These are phyloP conservation scores for Alethe castanea DNA, from an alignment of 2,113 vertebrate genomes.

Conservation along the genomic window DNA sequence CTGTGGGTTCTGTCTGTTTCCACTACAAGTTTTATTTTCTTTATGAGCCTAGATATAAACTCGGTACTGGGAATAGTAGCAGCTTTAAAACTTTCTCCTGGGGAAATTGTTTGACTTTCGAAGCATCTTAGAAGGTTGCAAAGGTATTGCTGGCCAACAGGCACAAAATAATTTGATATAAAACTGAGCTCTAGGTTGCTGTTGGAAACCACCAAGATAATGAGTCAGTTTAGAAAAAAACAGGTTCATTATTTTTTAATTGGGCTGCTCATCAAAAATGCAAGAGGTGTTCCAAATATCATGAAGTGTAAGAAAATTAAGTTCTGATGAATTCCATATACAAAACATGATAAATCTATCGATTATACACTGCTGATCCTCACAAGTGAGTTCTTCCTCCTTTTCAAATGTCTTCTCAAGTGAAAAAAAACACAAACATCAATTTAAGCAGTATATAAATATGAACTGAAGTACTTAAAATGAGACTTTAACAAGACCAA, in stretches of 20 bases:
- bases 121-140: constrained; percentile 1
- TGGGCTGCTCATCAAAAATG: constrained; percentile 47
- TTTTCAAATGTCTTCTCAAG: background rate
- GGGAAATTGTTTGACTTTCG: constrained; percentile 7
- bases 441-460: background rate
- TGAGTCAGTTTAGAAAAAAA: constrained; percentile 39
- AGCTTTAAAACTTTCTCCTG: background rate
- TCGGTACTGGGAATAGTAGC: background rate
- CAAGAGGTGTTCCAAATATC: constrained; percentile 24
- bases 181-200: background rate
- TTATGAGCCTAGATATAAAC: background rate
- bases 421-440: background rate
- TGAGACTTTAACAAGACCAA: background rate
- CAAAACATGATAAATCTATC: background rate
- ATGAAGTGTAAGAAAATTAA: constrained; percentile 20
- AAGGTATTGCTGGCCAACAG: constrained; percentile 35
- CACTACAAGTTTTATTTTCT: constrained; percentile 1
- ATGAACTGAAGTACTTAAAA: background rate
- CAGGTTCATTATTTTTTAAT: constrained; percentile 68
- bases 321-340: background rate
- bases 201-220: constrained; percentile 39
- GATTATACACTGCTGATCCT: background rate
- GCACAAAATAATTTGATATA: constrained; percentile 42
- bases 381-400: background rate
- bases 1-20: background rate